Base-by-base conservation (phyloP, 2,888 invertebrate genomes). In the Diaperis boleti region DNA sequence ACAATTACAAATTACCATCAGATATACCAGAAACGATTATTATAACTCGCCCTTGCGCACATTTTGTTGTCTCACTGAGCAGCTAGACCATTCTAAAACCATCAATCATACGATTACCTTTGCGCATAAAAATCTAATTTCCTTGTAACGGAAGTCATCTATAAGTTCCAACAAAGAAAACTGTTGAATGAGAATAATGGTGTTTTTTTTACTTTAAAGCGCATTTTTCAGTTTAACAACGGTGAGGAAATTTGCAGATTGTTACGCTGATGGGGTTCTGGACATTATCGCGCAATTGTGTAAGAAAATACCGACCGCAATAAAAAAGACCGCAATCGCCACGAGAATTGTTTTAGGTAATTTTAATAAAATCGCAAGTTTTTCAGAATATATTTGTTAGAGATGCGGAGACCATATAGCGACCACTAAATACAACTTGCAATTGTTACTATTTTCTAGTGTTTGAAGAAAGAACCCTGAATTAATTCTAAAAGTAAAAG, bases 81-180 rank as follows among this genome's bases (percentile, higher is more conserved):
- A 45, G 6, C 45, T 13, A 33, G 33, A 29, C 45, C 45, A 45
- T 45, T 45, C 29, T 15, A 33, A 42, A 42, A 7, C 2, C 55
- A 55, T 41, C 26, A 41, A 55, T 55, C 55, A 55, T 55, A 17
- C 55, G 55, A 55, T 42, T 55, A 55, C 41, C 15, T 56, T 56
- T 33, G 42, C 57, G 35, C 57, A 57, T 57, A 61, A 55, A 61
- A 61, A 55, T 55, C 47, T 45, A 61, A 61, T 61, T 55, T 61
- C 37, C 61, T 59, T 44, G 45, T 44, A 61, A 61, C 61, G 61
- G 61, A 61, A 61, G 61, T 61, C 61, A 61, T 61, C 61, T 61
- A 37, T 61, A 61, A 54, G 60, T 60, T 60, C 39, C 54, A 57
- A 57, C 57, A 57, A 57, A 57, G 57, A 57, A 45, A 57, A 57